A percentile compares a stretch with the other conserved stretches of the same genome.
phyloP scores from a whole-genome alignment of 1,140 invertebrate genomes.

The Drosophila funebris region DNA sequence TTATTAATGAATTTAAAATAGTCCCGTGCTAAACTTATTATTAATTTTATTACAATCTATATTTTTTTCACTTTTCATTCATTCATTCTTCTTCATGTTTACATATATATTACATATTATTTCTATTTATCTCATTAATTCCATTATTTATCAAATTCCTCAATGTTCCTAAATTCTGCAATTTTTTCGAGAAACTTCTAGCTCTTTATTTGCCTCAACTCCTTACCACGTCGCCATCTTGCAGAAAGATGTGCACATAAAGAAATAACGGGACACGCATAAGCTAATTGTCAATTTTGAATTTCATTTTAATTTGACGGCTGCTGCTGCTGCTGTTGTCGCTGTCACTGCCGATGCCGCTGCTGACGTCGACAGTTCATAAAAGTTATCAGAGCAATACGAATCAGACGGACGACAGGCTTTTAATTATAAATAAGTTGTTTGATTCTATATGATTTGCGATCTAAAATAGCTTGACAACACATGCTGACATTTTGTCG shows the following conservation, averaged over 20 bases:
- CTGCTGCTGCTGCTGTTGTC: neutral
- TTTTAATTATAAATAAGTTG: conserved; percentile 44
- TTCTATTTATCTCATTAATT: neutral
- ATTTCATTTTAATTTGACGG: conserved; percentile 15
- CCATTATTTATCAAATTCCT: too few relatives aligned
- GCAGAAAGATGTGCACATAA: conserved; percentile 5
- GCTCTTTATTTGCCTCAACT: neutral
- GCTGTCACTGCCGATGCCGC: neutral
- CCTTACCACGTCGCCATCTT: conserved; percentile 10
- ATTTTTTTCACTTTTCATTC: too few relatives aligned
- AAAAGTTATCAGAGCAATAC: conserved; percentile 31
- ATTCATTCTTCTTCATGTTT: too few relatives aligned
- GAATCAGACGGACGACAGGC: neutral
- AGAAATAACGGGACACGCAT: neutral
- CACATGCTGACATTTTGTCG: neutral
- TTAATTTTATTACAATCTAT: too few relatives aligned
- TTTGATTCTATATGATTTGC: conserved; percentile 29
- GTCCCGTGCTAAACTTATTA: too few relatives aligned
- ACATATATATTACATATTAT: neutral
- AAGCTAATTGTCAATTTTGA: conserved; percentile 3
- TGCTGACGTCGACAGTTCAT: conserved; percentile 24
- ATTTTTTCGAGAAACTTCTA: neutral
- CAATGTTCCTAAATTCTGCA: too few relatives aligned
- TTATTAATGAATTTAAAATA: too few relatives aligned
- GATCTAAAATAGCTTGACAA: conserved; percentile 6